A percentile compares a stretch with the other conserved stretches of the same genome.
phyloP scores from a whole-genome alignment of 2,797 vertebrate genomes.

The Accipiter minullus region DNA sequence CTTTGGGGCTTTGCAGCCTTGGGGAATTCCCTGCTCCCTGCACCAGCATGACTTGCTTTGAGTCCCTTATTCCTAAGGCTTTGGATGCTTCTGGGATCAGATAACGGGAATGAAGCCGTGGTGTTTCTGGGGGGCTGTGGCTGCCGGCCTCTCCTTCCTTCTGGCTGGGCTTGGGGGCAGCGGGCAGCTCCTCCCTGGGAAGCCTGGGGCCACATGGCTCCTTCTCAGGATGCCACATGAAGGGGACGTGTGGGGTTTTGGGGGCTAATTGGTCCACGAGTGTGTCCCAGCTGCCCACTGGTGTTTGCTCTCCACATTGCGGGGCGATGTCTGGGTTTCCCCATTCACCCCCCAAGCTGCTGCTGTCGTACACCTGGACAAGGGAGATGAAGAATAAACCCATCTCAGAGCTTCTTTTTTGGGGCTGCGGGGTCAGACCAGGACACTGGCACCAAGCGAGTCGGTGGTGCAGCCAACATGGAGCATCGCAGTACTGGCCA shows the following conservation, averaged over 20 bases:
- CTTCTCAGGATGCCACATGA: background rate
- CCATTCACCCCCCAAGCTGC: background rate
- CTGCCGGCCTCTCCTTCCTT: background rate
- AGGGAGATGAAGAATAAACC: background rate
- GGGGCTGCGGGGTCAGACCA: background rate
- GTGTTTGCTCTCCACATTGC: background rate
- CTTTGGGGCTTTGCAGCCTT: background rate
- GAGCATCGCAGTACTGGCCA: background rate
- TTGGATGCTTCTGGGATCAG: background rate
- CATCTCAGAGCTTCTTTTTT: background rate
- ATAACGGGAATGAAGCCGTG: background rate
- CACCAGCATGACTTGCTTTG: accelerated
- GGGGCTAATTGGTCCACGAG: background rate
- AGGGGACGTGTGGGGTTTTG: background rate
- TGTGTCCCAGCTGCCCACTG: background rate
- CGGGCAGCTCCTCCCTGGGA: accelerated
- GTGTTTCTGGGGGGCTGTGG: too few relatives aligned
- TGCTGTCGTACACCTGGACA: background rate
- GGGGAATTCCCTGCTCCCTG: background rate
- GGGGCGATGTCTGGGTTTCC: background rate
- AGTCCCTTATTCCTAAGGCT: background rate
- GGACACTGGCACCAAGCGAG: background rate
- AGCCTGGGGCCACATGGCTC: accelerated
- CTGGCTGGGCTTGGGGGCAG: background rate
- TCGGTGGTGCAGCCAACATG: background rate